Evolutionary conservation across 2,888 invertebrate genomes (phyloP).

Genomic region (Achlya flavicornis): DNA sequence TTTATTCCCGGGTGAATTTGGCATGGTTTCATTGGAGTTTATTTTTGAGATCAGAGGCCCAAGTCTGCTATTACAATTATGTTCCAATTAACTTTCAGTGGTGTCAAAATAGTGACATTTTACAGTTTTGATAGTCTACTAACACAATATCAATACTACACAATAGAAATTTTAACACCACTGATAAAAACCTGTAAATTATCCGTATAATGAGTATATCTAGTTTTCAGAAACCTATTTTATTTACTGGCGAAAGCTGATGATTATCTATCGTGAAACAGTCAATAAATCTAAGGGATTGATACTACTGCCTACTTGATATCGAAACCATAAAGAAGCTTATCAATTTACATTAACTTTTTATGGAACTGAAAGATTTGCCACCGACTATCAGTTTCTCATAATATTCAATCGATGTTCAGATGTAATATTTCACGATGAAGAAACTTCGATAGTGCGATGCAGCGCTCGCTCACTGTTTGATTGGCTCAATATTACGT

Average conservation of each 20-base stretch:
- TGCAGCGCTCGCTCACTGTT: not conserved
- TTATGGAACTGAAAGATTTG: not conserved
- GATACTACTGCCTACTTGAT: not conserved
- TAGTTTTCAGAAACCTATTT: not conserved
- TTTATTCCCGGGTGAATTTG: not conserved
- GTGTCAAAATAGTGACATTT: too few species aligned
- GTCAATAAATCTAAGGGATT: not conserved
- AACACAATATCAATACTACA: too few species aligned
- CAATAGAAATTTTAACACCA: too few species aligned
- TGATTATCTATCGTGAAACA: too few species aligned
- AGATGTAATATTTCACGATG: not conserved
- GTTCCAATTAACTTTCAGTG: too few species aligned
- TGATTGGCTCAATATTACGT: conserved; percentile 12
- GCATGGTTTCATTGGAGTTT: too few species aligned
- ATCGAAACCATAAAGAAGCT: not conserved
- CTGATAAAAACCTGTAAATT: too few species aligned
- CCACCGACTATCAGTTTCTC: not conserved
- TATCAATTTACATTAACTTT: conserved; percentile 7
- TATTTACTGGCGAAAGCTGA: not conserved
- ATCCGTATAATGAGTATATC: too few species aligned
- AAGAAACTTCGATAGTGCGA: conserved; percentile 7
- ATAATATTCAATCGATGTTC: conserved; percentile 6
- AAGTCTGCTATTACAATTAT: too few species aligned
- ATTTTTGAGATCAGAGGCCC: too few species aligned
- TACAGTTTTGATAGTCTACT: too few species aligned